Percentiles rank a stretch among this genome's conserved stretches.
Conservation (phyloP, 2,113 vertebrate genomes). For the Apodemus sylvaticus region DNA sequence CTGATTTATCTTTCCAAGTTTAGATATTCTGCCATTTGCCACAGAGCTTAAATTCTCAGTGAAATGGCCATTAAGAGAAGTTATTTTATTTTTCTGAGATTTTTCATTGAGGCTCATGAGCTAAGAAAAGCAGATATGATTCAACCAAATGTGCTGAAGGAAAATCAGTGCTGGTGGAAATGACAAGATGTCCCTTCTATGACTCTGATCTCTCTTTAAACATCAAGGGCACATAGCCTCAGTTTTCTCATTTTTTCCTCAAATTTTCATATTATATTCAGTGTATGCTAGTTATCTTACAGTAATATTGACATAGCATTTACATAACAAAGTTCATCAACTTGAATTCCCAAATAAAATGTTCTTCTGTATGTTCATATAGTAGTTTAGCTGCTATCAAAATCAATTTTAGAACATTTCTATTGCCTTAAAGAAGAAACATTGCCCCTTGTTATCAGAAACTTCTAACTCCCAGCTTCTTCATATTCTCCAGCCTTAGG, state of each 20-base stretch:
- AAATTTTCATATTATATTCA: background rate
- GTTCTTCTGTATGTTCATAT: background rate
- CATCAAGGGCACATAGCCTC: background rate
- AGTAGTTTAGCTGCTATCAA: background rate
- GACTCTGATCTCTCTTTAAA: background rate
- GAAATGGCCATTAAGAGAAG: background rate
- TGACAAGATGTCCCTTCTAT: background rate
- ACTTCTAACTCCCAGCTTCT: background rate
- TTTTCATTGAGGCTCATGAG: background rate
- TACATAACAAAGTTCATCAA: slow-evolving; percentile 14
- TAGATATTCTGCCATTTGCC: background rate
- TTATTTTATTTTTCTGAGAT: slow-evolving; percentile 26
- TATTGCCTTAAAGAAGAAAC: background rate
- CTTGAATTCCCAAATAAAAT: background rate
- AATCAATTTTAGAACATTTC: slow-evolving; percentile 48
- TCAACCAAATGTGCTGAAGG: background rate
- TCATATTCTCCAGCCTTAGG: background rate
- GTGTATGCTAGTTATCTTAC: background rate
- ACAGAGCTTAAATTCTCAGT: slow-evolving; percentile 42
- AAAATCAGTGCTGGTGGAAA: background rate
- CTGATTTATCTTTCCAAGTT: background rate
- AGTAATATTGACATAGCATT: slow-evolving; percentile 19
- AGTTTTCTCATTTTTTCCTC: slow-evolving; percentile 29
- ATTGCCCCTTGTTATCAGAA: background rate
- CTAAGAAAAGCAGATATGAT: background rate